Percentiles rank a stretch among this genome's conserved stretches.
Evolutionary conservation across 2,113 vertebrate genomes (phyloP).

Genomic region (Burhinus bistriatus): DNA sequence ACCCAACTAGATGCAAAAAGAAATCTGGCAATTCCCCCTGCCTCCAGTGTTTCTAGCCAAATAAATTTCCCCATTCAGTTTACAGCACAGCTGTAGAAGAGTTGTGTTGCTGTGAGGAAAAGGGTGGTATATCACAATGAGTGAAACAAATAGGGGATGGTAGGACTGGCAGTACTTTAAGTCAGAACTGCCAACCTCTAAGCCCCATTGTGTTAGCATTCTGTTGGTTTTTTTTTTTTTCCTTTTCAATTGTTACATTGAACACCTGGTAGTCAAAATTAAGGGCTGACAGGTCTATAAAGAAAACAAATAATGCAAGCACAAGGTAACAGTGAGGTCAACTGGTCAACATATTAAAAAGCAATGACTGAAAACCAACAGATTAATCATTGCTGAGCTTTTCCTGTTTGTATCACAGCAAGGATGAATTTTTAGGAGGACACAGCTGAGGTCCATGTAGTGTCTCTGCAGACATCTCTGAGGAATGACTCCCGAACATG

Average conservation of each 20-base stretch:
- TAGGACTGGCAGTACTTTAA: neutral
- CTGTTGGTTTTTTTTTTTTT: neutral
- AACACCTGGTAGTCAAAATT: neutral
- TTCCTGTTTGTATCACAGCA: conserved; percentile 1
- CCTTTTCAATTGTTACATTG: neutral
- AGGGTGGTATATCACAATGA: neutral
- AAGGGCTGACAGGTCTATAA: neutral
- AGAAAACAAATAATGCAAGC: conserved; percentile 9
- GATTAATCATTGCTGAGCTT: conserved; percentile 24
- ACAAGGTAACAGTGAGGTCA: conserved; percentile 34
- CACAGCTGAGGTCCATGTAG: neutral
- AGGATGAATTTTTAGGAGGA: neutral
- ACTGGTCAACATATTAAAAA: neutral
- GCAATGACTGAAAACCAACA: conserved; percentile 7
- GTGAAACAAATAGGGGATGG: neutral
- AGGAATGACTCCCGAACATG: neutral
- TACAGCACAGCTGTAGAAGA: neutral
- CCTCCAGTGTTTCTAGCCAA: neutral
- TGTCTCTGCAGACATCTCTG: neutral
- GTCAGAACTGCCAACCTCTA: neutral
- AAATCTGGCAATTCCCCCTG: neutral
- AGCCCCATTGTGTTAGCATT: neutral
- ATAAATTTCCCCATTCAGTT: neutral
- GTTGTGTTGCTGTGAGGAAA: neutral
- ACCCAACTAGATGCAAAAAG: neutral